phyloP scores from a whole-genome alignment of 2,888 invertebrate genomes.

The Epinotia demarniana region DNA sequence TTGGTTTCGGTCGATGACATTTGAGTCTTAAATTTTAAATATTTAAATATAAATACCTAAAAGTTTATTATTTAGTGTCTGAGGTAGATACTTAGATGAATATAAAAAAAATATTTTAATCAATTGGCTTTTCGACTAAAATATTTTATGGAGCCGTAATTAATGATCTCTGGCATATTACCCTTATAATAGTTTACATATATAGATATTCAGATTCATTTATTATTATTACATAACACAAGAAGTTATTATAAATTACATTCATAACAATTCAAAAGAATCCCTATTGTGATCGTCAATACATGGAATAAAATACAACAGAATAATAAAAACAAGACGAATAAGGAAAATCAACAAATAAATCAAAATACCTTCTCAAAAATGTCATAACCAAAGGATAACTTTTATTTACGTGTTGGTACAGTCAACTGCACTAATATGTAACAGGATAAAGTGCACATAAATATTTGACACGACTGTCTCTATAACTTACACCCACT shows the following conservation, averaged over 20 bases:
- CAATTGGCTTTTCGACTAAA: not conserved
- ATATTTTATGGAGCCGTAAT: not conserved
- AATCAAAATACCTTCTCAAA: too few species aligned
- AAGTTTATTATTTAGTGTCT: constrained; percentile 11
- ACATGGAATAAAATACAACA: too few species aligned
- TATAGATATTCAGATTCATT: too few species aligned
- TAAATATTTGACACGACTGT: not conserved
- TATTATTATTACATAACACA: too few species aligned
- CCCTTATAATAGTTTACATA: not conserved
- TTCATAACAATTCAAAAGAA: too few species aligned
- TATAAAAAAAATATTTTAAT: not conserved
- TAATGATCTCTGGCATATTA: not conserved
- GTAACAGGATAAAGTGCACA: not conserved
- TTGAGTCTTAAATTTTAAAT: constrained; percentile 36
- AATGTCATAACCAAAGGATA: too few species aligned
- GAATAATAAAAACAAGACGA: too few species aligned
- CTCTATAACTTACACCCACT: not conserved
- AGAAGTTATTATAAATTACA: too few species aligned
- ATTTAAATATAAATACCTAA: not conserved
- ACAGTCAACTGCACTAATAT: not conserved
- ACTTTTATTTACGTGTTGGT: too few species aligned
- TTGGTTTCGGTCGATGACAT: constrained; percentile 23
- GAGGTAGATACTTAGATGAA: not conserved
- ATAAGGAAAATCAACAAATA: too few species aligned
- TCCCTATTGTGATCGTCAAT: too few species aligned